Evolutionary conservation across 2,888 invertebrate species (phyloP).

Genomic region (Temnothorax ravouxi): DNA sequence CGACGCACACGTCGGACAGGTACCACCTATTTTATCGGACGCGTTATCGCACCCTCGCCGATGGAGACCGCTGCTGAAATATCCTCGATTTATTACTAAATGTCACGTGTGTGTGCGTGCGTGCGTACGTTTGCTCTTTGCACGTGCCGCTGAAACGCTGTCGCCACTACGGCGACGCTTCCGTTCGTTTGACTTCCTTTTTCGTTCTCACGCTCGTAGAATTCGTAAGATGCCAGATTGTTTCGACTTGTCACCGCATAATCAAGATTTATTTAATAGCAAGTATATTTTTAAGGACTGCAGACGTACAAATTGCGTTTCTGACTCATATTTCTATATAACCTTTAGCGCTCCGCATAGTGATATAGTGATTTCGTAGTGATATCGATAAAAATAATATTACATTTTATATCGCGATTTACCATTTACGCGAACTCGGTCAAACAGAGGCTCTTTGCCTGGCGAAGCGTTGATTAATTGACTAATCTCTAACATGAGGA

Average conservation of each 20-base stretch:
- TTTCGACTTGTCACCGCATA: background rate
- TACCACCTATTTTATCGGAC: conserved; percentile 68
- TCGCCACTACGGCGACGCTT: conserved; percentile 28
- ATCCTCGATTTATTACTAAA: conserved; percentile 49
- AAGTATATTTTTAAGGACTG: background rate
- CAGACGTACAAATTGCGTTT: background rate
- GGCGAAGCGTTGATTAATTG: conserved; percentile 18
- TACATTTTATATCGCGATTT: background rate
- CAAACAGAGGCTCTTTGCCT: background rate
- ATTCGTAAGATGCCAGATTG: conserved; percentile 3
- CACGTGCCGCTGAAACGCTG: conserved; percentile 28
- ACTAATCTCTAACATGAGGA: conserved; percentile 23
- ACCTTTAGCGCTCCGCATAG: too few relatives aligned
- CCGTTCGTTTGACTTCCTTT: background rate
- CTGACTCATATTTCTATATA: background rate
- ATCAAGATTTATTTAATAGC: background rate
- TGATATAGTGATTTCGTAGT: too few relatives aligned
- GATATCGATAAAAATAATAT: background rate
- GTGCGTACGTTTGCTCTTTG: conserved; percentile 29
- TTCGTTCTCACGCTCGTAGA: conserved; percentile 33
- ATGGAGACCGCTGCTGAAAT: conserved; percentile 41
- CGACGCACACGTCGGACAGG: conserved; percentile 62
- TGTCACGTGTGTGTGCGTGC: conserved; percentile 39
- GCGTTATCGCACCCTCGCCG: conserved; percentile 74
- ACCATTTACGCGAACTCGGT: background rate